Conservation (phyloP, 2,113 vertebrate species). For the Pedetes capensis region DNA sequence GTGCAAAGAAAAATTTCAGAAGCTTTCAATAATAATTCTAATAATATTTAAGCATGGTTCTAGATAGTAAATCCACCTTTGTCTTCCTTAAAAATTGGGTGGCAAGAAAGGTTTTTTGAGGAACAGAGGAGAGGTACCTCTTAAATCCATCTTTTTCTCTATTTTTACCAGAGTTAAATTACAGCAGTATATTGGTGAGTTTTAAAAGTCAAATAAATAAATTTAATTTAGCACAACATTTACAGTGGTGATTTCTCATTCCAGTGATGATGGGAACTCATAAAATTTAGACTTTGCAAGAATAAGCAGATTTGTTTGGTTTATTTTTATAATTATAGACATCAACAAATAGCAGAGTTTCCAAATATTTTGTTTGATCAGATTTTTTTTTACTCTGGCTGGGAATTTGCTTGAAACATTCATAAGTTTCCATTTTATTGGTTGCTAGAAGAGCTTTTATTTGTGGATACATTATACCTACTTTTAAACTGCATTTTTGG, state of each 20-base stretch:
- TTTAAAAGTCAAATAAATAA: constrained; percentile 65
- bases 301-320: constrained; percentile 64
- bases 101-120: background rate
- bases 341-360: constrained; percentile 64
- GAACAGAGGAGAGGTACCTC: background rate
- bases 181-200: background rate
- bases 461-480: constrained; percentile 54
- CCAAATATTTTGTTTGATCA: constrained; percentile 71
- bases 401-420: constrained; percentile 54
- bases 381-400: constrained; percentile 46
- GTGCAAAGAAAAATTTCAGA: constrained; percentile 18
- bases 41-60: background rate
- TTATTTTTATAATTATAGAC: constrained; percentile 68
- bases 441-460: constrained; percentile 60
- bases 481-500: constrained; percentile 51
- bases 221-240: constrained; percentile 47
- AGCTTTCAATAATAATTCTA: background rate
- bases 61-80: background rate
- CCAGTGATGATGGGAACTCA: constrained; percentile 48
- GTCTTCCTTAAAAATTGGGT: background rate
- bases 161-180: constrained; percentile 37
- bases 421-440: constrained; percentile 58
- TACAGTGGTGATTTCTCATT: constrained; percentile 57
- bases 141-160: background rate
- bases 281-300: constrained; percentile 46